phyloP scores from a whole-genome alignment of 2,797 vertebrate genomes.

The Muscicapa striata region DNA sequence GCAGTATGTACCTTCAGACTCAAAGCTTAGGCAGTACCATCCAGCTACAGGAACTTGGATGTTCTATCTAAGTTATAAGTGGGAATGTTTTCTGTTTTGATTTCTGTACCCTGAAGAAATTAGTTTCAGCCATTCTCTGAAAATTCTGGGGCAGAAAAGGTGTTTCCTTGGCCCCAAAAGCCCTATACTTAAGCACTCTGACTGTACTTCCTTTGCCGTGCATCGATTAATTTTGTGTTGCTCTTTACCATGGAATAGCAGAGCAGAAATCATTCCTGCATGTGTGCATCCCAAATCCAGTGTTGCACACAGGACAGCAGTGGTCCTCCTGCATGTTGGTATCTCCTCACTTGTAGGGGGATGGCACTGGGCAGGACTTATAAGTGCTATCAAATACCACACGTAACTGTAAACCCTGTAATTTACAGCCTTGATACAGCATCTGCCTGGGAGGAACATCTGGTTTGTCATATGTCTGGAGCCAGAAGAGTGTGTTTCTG shows the following conservation, averaged over 20 bases:
- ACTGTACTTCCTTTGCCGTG: neutral
- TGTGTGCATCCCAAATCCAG: neutral
- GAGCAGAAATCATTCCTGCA: neutral
- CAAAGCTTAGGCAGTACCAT: neutral
- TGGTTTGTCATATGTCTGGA: slow-evolving; percentile 29
- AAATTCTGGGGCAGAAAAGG: neutral
- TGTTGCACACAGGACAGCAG: neutral
- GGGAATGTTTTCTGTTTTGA: neutral
- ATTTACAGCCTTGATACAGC: neutral
- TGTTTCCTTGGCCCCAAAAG: neutral
- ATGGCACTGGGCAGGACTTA: neutral
- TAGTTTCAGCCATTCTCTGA: neutral
- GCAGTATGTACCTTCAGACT: neutral
- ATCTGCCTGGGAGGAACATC: slow-evolving; percentile 18
- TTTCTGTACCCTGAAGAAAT: neutral
- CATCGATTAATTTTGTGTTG: neutral
- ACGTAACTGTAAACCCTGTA: neutral
- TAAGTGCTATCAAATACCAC: neutral
- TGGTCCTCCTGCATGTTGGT: neutral
- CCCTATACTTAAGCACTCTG: neutral
- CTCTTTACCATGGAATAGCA: neutral
- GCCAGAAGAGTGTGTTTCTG: neutral
- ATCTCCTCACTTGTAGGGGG: neutral
- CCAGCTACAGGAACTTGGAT: neutral
- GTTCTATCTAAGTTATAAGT: neutral